These are phyloP conservation scores for Nemapogon koenigi DNA, from an alignment of 2,888 invertebrate genomes.

Conservation along the genomic window DNA sequence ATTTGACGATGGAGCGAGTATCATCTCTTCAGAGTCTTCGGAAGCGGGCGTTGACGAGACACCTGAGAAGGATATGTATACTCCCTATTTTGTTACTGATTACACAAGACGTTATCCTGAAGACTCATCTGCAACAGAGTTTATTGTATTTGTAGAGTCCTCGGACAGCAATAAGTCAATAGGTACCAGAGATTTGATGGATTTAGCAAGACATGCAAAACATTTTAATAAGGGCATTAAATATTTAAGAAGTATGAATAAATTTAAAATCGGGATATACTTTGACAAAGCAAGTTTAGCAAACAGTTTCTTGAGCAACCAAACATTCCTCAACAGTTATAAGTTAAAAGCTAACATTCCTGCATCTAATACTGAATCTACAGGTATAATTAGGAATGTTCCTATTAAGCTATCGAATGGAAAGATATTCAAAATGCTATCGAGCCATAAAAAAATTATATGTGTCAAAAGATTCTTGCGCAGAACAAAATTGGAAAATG, in stretches of 20 bases:
- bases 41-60: neutral
- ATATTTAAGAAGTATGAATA: constrained; percentile 3
- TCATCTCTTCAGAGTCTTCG: too few relatives aligned
- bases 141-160: constrained; percentile 1
- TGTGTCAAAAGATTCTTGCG: neutral
- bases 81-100: neutral
- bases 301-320: neutral
- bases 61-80: neutral
- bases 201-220: neutral
- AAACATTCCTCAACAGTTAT: neutral
- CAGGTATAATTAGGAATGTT: neutral
- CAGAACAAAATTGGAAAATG: neutral
- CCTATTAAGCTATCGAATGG: neutral
- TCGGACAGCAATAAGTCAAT: neutral
- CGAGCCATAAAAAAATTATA: neutral
- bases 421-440: neutral
- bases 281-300: constrained; percentile 1
- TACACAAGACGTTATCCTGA: constrained; percentile 1
- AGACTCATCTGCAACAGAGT: neutral
- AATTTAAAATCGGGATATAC: constrained; percentile 1
- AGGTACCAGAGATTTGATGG: neutral
- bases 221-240: constrained; percentile 3
- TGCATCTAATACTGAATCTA: neutral
- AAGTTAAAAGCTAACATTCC: neutral
- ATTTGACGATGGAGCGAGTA: too few relatives aligned